Evolutionary conservation across 1,140 invertebrate genomes (phyloP).

Genomic region (Sminthurides bifidus): DNA sequence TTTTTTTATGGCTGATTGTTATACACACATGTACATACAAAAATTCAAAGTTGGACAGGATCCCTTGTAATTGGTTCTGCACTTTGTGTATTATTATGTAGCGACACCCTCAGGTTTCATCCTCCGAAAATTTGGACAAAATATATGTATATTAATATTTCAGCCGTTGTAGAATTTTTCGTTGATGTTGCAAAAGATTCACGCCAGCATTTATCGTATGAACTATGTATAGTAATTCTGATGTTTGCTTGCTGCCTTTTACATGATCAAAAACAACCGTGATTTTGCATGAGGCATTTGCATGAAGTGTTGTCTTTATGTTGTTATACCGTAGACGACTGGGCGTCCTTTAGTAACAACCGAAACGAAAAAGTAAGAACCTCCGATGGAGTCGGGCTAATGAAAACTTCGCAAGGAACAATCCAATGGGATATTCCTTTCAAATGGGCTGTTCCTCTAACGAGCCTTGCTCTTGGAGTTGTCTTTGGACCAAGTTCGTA

Average conservation of each 20-base stretch:
- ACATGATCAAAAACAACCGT: no score
- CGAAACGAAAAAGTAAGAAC: conserved; percentile 25
- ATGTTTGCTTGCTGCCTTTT: not conserved
- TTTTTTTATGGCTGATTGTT: no score
- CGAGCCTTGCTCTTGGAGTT: conserved; percentile 32
- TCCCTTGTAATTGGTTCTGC: no score
- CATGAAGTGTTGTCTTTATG: conserved; percentile 24
- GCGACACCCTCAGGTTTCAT: no score
- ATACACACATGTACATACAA: no score
- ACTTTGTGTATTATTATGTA: no score
- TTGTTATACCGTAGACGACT: conserved; percentile 23
- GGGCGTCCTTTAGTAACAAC: conserved; percentile 32
- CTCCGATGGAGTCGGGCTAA: conserved; percentile 18
- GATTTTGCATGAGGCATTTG: conserved; percentile 20
- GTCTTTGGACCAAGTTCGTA: conserved; percentile 34
- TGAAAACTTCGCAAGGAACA: conserved; percentile 13
- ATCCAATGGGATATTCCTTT: no score
- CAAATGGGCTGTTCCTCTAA: conserved; percentile 32
- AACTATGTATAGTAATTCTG: not conserved
- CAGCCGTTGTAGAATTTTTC: no score
- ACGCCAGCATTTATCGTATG: not conserved
- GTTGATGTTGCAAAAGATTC: no score
- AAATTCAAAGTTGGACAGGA: no score
- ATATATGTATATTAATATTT: no score
- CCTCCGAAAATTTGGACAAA: no score